phyloP scores from a whole-genome alignment of 2,113 vertebrate species.

The Calyptommatus sinebrachiatus region DNA sequence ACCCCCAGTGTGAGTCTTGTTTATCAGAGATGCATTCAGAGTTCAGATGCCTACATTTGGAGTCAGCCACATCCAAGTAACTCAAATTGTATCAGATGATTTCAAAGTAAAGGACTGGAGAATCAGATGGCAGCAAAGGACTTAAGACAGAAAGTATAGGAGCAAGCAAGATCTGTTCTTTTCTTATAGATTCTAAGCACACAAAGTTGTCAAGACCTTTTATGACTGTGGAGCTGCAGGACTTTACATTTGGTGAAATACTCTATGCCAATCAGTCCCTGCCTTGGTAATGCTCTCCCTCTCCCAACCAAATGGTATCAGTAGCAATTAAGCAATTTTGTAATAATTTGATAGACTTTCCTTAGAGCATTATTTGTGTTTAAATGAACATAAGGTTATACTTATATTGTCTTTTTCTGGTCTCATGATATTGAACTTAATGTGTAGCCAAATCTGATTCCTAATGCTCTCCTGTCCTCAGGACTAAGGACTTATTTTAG shows the following conservation, averaged over 20 bases:
- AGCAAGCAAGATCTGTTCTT: background rate
- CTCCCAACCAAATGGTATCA: too few relatives aligned
- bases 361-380: too few relatives aligned
- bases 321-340: too few relatives aligned
- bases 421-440: background rate
- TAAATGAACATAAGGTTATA: too few relatives aligned
- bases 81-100: background rate
- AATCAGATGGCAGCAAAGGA: rapidly evolving
- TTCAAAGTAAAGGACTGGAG: background rate
- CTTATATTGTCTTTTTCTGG: too few relatives aligned
- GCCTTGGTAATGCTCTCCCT: background rate
- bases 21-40: background rate
- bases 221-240: background rate
- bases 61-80: background rate
- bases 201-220: background rate
- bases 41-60: background rate
- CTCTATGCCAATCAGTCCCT: background rate
- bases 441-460: background rate
- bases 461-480: background rate
- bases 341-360: too few relatives aligned
- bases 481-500: background rate
- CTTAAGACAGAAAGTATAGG: rapidly evolving
- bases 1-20: background rate
- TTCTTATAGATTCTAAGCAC: background rate
- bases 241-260: background rate